Base-by-base conservation (phyloP, 2,113 vertebrate genomes). In the Corythaixoides concolor region DNA sequence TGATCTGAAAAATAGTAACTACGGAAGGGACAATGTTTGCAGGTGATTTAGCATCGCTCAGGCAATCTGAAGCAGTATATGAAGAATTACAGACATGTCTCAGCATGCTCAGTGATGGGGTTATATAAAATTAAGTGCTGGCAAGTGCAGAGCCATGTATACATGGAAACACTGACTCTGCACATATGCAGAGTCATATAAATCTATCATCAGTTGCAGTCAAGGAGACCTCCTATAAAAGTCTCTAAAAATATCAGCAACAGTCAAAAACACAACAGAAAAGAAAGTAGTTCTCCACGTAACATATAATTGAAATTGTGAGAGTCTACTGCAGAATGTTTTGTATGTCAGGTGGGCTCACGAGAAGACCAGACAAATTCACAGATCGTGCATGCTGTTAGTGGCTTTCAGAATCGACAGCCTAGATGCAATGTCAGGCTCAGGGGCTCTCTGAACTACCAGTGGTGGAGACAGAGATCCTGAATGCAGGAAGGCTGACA, bases 381-480 rank as follows among this genome's bases (percentile, higher is more conserved):
- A 56, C 26, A 50, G 16, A 6, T 27, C 62, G 2, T 55, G 32
- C 14, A 2, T 66, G 62, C 43, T 64, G 23, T 18, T 73, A 33
- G 18, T n/a, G 45, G 8, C 55, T 84, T 79, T 87, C 59, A 45
- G 21, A 30, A 3, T 3, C 49, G 33, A 45, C 50, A 70, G 10
- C 7, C 53, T 47, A 6, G 2, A 16, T 43, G 22, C 39, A 63
- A 18, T 5, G 12, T 43, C 9, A 43, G 28, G 22, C 19, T 81
- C 49, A n/a, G 66, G 35, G 26, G 4, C 2, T 27, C 13, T 79
- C 15, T 85, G 64, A 77, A 26, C 22, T 32, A 63, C 18, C 41
- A 33, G 0, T 0, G 0, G 18, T 32, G 35, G 10, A 69, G 84
- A 5, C 17, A 6, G 22, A 63, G 26, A 30, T 35, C 15, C 12